Base-by-base conservation (phyloP, 2,888 invertebrate genomes). In the Cenopis cana region DNA sequence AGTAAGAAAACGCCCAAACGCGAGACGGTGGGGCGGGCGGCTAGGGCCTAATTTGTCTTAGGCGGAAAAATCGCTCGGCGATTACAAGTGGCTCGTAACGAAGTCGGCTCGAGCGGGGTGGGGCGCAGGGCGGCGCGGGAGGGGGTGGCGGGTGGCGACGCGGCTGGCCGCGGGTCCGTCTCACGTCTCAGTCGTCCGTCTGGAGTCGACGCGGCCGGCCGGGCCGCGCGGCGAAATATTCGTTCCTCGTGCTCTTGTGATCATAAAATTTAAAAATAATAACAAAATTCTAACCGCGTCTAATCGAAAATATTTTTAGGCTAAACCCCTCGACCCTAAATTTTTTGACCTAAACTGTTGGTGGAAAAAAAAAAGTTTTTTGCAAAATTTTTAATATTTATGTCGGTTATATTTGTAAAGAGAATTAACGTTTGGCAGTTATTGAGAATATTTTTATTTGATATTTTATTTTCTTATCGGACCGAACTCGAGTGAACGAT, bases 191-290 rank as follows among this genome's bases (percentile, higher is more conserved):
- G 93, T 93, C 90, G 92, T 90, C 93, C 93, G 93, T 93, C 93
- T 93, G 91, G 85, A 91, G 93, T 93, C 93, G 93, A 91, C 90
- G 89, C 90, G 93, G 92, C 93, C 91, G 91, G 88, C 88, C 91
- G 92, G 91, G 90, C 93, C 91, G 91, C 91, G 92, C 92, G 93
- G 82, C 91, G 88, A 83, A 90, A 89, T 90, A 90, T 89, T 90
- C 93, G 93, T 93, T 94, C 94, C 93, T 94, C 93, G 93, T 91
- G 93, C 91, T 88, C 89, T 93, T 93, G 94, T 94, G 93, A 94
- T 94, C 89, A 87, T 90, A 91, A 90, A 92, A 89, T 89, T 89
- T 85, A 91, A 89, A n/a, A 86, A 85, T 83, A 86, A 87, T 87
- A 86, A 83, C 78, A 81, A 88, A 86, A 83, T 81, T 81, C 82